Base-by-base conservation (phyloP, 2,888 invertebrate genomes). In the Blastobasis adustella region DNA sequence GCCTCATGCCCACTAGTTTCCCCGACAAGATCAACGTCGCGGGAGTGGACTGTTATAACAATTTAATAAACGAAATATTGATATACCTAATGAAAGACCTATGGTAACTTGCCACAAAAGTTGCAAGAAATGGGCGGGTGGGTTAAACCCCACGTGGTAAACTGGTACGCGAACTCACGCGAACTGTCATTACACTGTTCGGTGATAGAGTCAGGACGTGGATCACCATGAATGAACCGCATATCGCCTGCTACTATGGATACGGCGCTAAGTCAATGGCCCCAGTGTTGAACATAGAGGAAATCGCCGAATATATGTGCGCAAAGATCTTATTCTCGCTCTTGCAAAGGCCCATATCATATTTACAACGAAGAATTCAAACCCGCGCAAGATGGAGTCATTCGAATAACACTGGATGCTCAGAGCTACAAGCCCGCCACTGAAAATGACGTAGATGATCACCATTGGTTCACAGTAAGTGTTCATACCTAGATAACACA, bases 1-100 rank as follows among this genome's bases (percentile, higher is more conserved):
- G 93, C 23, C 79, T 94, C 37, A 66, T 93, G 48, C 92, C 93
- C 0, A 89, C 83, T 37, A 91, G 91, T 45, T 85, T 87, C 50
- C 65, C 82, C 0, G 79, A 89, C 49, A 62, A 77, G 8, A 72
- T 91, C 9, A 94, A 92, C 65, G 69, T 85, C 60, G 83, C 82
- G 4, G 79, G 75, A 36, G 71, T 71, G 1, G 57, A 51, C 10
- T 77, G 73, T 50, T 79, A 79, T 46, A 75, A 73, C 37, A 73
- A 75, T 40, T 60, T 93, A 10, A 89, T 93, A 39, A 71, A 91
- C 55, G 90, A 89, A 62, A 73, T 93, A 51, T 61, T 89, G 5
- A 82, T 79, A 46, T 90, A 90, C n/a, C n/a, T n/a, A 85, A 82
- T 37, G 91, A 93, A 52, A 67, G 79, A 53, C 92, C 92, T 0